Conservation (phyloP, 2,888 invertebrate genomes). For the Pseudoips prasinana region DNA sequence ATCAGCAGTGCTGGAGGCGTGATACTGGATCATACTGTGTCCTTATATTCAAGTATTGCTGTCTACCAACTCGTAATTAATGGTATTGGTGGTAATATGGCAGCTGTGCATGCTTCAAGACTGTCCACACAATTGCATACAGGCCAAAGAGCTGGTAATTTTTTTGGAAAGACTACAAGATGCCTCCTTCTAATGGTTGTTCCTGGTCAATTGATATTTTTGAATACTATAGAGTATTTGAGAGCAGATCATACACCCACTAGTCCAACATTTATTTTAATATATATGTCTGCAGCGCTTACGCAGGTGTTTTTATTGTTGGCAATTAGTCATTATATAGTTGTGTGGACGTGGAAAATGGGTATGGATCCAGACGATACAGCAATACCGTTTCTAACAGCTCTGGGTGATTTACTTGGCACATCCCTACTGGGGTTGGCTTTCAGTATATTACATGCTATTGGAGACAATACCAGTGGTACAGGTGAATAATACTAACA, state of each 20-base stretch:
- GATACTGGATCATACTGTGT: slow-evolving; percentile 92
- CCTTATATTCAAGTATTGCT: slow-evolving; percentile 92
- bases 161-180: slow-evolving; percentile 86
- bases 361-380: slow-evolving; percentile 94
- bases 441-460: slow-evolving; percentile 87
- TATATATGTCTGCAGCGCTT: slow-evolving; percentile 88
- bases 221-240: slow-evolving; percentile 92
- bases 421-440: slow-evolving; percentile 89
- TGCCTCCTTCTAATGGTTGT: slow-evolving; percentile 91
- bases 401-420: slow-evolving; percentile 93
- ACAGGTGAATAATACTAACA: slow-evolving; percentile 85
- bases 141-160: slow-evolving; percentile 78
- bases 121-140: slow-evolving; percentile 92
- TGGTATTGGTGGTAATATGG: slow-evolving; percentile 96
- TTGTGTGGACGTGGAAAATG: slow-evolving; percentile 90
- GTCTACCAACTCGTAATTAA: slow-evolving; percentile 96
- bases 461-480: slow-evolving; percentile 89
- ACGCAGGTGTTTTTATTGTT: slow-evolving; percentile 87
- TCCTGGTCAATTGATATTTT: slow-evolving; percentile 95
- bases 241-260: slow-evolving; percentile 92
- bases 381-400: slow-evolving; percentile 94
- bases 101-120: slow-evolving; percentile 94
- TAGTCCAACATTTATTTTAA: slow-evolving; percentile 89
- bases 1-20: slow-evolving; percentile 95
- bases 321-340: slow-evolving; percentile 91